Evolutionary conservation across 2,797 vertebrate genomes (phyloP), one percentile per base, ranked within the genome.

Genomic region (Enteromius thamalakanensis): DNA sequence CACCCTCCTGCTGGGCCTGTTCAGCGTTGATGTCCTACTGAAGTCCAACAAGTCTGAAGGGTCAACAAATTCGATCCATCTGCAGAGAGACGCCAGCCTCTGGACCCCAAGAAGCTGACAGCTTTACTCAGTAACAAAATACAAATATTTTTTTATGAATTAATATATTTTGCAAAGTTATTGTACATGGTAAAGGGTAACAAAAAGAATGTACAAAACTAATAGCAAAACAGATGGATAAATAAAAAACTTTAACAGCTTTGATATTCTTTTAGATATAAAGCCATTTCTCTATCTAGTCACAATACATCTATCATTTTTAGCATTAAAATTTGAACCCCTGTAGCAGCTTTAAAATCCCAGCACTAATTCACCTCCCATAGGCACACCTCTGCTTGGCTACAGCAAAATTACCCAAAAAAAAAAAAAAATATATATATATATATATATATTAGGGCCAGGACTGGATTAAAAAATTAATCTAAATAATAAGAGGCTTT

Each of bases 1-100:
- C 15, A 64, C 67, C 29, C 83, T 85, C 14, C 78, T 80, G 70
- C 64, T 85, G 60, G 77, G 83, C 45, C 79, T 84, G 15, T 75
- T 64, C 60, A 64, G 60, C 60, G 15, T 64, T 64, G 26, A 64
- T 64, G 60, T 64, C 49, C 78, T 80, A 17, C 76, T 79, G n/a
- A 79, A 51, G 42, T 79, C 77, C 77, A 85, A 81, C 79, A 26
- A 26, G 26, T 26, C 26, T 26, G 82, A 85, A 72, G 79, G 64
- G 49, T 45, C 84, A 81, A 67, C 64, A 77, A 85, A 55, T 3
- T 85, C 3, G 51, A 82, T 80, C 58, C 81, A 64, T 64, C 60
- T 64, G 26, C 60, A 29, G 26, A 64, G 60, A 32, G 60, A 64
- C 60, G 60, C 60, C 64, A 71, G 75, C 32, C 82, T 71, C 64